Conservation (phyloP, 2,888 invertebrate species). For the Drosophila tanythrix region DNA sequence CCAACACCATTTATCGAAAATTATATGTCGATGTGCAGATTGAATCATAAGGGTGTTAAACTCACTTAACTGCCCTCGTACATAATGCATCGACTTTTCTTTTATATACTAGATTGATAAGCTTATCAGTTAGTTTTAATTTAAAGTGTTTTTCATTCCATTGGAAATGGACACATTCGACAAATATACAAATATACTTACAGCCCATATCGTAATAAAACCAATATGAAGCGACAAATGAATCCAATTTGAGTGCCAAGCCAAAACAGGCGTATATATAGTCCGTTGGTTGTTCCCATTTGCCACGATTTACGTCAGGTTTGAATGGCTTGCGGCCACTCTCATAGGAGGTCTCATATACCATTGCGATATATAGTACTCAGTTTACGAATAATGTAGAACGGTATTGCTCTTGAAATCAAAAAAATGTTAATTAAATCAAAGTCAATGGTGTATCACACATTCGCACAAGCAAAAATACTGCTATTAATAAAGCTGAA, state of each 20-base stretch:
- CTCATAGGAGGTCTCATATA: conserved; percentile 82
- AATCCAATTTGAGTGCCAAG: conserved; percentile 92
- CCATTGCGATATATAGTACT: conserved; percentile 51
- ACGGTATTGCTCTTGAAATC: not conserved
- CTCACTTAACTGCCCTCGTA: not conserved
- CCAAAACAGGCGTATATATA: conserved; percentile 92
- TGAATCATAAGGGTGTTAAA: not conserved
- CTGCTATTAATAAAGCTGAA: conserved; percentile 11
- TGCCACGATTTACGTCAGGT: conserved; percentile 86
- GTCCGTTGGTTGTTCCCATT: conserved; percentile 91
- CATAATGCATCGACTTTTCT: not conserved
- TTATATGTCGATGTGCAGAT: not conserved
- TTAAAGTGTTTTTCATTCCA: not conserved
- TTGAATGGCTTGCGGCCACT: conserved; percentile 79
- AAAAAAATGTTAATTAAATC: conserved; percentile 13
- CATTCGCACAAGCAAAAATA: not conserved
- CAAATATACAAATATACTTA: conserved; percentile 59
- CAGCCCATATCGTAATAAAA: conserved; percentile 72
- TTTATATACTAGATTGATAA: not conserved
- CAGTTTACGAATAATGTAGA: not conserved
- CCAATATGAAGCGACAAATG: conserved; percentile 88
- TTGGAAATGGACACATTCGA: not conserved
- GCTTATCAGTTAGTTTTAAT: conserved; percentile 29
- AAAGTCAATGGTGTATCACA: conserved; percentile 18
- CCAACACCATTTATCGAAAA: not conserved